Percentiles rank a stretch among this genome's conserved stretches.
phyloP scores from a whole-genome alignment of 2,888 invertebrate species.

The Frankliniella fusca region DNA sequence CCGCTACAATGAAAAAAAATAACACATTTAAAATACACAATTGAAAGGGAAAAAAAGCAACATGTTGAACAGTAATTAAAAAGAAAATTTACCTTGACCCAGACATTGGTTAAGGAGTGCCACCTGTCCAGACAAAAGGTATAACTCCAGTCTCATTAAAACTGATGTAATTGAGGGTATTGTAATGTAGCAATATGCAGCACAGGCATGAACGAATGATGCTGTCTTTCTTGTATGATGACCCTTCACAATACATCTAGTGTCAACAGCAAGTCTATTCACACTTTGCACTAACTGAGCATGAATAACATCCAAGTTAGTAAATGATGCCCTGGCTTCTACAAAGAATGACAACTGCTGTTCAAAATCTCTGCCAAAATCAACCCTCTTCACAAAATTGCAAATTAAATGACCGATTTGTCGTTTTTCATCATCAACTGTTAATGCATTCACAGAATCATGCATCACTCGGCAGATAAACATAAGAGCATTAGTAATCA shows the following conservation, averaged over 20 bases:
- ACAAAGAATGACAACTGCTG: conserved; percentile 90
- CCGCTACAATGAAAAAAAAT: conserved; percentile 58
- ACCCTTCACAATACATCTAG: conserved; percentile 63
- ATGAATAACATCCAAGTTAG: conserved; percentile 84
- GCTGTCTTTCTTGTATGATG: conserved; percentile 74
- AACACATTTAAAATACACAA: conserved; percentile 29
- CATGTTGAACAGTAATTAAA: not conserved
- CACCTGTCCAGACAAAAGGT: conserved; percentile 81
- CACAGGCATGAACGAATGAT: conserved; percentile 87
- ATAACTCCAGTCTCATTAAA: conserved; percentile 75
- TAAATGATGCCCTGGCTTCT: conserved; percentile 83
- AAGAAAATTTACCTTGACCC: conserved; percentile 69
- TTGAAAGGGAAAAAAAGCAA: conserved; percentile 26
- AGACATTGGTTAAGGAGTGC: conserved; percentile 84
- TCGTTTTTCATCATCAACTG: conserved; percentile 87
- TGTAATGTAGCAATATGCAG: conserved; percentile 93
- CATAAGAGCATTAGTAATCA: conserved; percentile 83
- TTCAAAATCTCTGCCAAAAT: conserved; percentile 82
- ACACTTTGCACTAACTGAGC: conserved; percentile 84
- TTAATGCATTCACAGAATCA: conserved; percentile 87
- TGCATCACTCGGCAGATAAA: conserved; percentile 85
- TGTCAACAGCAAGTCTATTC: conserved; percentile 70
- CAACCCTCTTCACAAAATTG: conserved; percentile 71
- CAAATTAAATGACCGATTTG: conserved; percentile 80
- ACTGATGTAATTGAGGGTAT: conserved; percentile 87